phyloP scores from a whole-genome alignment of 2,888 invertebrate genomes.

The Myopa testacea region DNA sequence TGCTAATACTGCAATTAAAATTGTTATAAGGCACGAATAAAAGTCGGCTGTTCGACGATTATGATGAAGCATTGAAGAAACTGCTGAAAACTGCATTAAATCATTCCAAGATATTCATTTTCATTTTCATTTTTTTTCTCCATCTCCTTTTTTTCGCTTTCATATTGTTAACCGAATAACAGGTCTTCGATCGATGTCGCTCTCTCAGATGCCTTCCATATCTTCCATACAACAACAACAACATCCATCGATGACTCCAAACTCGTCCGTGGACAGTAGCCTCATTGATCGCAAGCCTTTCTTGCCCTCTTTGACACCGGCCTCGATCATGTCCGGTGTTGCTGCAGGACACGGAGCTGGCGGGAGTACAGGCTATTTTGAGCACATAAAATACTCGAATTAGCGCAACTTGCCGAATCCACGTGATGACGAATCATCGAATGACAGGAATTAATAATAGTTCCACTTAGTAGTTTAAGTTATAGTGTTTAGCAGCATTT shows the following conservation, averaged over 20 bases:
- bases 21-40: neutral
- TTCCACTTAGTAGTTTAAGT: constrained; percentile 13
- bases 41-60: neutral
- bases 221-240: constrained; percentile 50
- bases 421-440: constrained; percentile 8
- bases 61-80: neutral
- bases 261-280: constrained; percentile 51
- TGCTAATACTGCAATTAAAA: constrained; percentile 38
- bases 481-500: constrained; percentile 13
- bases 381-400: constrained; percentile 62
- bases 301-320: constrained; percentile 61
- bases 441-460: constrained; percentile 5
- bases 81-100: constrained; percentile 28
- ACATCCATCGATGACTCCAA: constrained; percentile 55
- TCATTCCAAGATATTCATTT: constrained; percentile 21
- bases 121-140: constrained; percentile 26
- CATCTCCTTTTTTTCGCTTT: constrained; percentile 4
- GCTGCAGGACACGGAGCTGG: constrained; percentile 44
- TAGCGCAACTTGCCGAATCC: constrained; percentile 39
- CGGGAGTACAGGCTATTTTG: constrained; percentile 53
- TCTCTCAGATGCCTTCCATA: constrained; percentile 58
- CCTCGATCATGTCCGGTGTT: constrained; percentile 52
- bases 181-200: constrained; percentile 65
- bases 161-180: constrained; percentile 28
- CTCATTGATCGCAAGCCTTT: constrained; percentile 65